These are phyloP conservation scores for Diabrotica undecimpunctata DNA, from an alignment of 1,140 invertebrate species.

Conservation along the genomic window DNA sequence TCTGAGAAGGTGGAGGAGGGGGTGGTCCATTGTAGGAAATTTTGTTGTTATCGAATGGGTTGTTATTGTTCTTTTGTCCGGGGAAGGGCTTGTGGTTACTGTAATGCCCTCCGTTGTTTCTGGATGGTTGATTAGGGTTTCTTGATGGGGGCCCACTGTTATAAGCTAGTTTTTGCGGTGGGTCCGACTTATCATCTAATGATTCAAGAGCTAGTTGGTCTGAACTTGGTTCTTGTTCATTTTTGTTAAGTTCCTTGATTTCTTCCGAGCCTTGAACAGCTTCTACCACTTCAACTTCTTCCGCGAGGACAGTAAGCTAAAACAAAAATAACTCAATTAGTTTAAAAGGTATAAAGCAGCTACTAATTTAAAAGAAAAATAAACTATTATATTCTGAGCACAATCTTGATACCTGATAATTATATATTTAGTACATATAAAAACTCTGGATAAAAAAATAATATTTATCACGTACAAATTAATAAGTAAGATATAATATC, in stretches of 20 bases:
- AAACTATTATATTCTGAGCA: background rate
- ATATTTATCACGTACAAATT: too few relatives aligned
- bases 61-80: slow-evolving; percentile 37
- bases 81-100: slow-evolving; percentile 46
- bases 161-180: slow-evolving; percentile 50
- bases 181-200: slow-evolving; percentile 55
- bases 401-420: background rate
- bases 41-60: slow-evolving; percentile 46
- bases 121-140: slow-evolving; percentile 24
- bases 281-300: slow-evolving; percentile 64
- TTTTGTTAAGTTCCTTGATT: slow-evolving; percentile 49
- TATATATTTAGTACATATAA: background rate
- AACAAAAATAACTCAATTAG: slow-evolving; percentile 27
- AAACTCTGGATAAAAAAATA: too few relatives aligned
- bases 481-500: too few relatives aligned
- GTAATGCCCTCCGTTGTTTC: slow-evolving; percentile 25
- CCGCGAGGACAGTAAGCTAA: slow-evolving; percentile 52
- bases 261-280: slow-evolving; percentile 56
- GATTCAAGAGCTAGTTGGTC: slow-evolving; percentile 68
- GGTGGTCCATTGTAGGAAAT: slow-evolving; percentile 65
- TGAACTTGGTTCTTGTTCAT: slow-evolving; percentile 47
- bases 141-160: slow-evolving; percentile 51
- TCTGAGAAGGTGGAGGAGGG: slow-evolving; percentile 53
- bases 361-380: too few relatives aligned
- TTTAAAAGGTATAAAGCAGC: too few relatives aligned